Evolutionary conservation across 2,888 invertebrate species (phyloP), one percentile per base, ranked within the genome.

Genomic region (Gymnoscelis rufifasciata): DNA sequence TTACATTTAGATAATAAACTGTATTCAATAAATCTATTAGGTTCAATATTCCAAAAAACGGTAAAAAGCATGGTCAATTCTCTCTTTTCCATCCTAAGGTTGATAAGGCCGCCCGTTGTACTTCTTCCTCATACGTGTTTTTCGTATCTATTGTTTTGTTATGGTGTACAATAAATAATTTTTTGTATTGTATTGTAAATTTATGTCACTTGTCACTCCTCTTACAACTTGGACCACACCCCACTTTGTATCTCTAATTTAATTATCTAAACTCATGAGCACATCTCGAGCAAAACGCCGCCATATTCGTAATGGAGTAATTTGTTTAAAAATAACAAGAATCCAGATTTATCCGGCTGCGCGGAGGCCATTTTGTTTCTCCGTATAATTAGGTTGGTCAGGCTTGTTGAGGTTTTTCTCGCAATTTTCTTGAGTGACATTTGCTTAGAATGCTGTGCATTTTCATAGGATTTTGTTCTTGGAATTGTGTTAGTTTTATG

Each of bases 191-290:
- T n/a, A n/a, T n/a, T n/a, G n/a, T n/a, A n/a, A n/a, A n/a, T n/a
- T n/a, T n/a, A n/a, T n/a, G n/a, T n/a, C n/a, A n/a, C n/a, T n/a
- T n/a, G n/a, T n/a, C n/a, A n/a, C n/a, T n/a, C n/a, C n/a, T n/a
- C 27, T 29, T 12, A 6, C 31, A 28, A 14, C 49, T 52, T 54
- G 40, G 0, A 19, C 55, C 54, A 49, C 14, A n/a, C 26, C 3
- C 13, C 11, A 49, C 39, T 35, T 46, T 46, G 52, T 56, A 57
- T 47, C 46, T 58, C 52, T 60, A 62, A 71, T 65, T 68, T 62
- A 67, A 70, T 71, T 68, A 68, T 64, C 59, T 60, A 49, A 66
- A 60, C 60, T 59, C 58, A 42, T 54, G 50, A 52, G 57, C 57
- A 59, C 50, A 56, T 62, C 57, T 48, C 51, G 53, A 52, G 49